Conservation (phyloP, 2,797 vertebrate species). For the Steatocranus sp. region DNA sequence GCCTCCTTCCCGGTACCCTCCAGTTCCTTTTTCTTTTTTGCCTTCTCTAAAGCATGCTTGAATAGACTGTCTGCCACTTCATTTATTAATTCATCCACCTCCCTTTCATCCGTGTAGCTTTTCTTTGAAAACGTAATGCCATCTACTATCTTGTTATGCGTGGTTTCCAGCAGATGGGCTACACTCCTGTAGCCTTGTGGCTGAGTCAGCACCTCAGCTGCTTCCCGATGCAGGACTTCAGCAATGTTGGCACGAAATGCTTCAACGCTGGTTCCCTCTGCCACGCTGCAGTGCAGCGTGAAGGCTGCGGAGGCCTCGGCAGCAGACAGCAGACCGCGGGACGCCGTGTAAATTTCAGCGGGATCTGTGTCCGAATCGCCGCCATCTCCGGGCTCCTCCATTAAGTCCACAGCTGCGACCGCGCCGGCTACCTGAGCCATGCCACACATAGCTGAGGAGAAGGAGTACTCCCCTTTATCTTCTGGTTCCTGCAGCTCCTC, state of each 20-base stretch:
- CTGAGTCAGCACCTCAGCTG: slow-evolving; percentile 79
- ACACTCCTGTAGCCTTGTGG: slow-evolving; percentile 79
- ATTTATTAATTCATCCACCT: slow-evolving; percentile 82
- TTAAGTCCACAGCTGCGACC: slow-evolving; percentile 84
- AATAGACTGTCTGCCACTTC: slow-evolving; percentile 86
- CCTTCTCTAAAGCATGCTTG: slow-evolving; percentile 85
- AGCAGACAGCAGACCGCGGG: slow-evolving; percentile 77
- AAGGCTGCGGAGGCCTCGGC: slow-evolving; percentile 80
- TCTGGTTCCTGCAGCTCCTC: slow-evolving; percentile 54
- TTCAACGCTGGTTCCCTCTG: slow-evolving; percentile 78
- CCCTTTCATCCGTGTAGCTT: slow-evolving; percentile 69
- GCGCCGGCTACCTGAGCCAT: slow-evolving; percentile 91
- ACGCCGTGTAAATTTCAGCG: slow-evolving; percentile 65
- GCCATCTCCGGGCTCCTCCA: slow-evolving; percentile 53
- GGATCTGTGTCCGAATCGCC: slow-evolving; percentile 58
- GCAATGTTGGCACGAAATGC: slow-evolving; percentile 84
- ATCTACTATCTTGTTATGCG: slow-evolving; percentile 83
- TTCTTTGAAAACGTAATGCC: slow-evolving; percentile 78
- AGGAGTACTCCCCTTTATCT: slow-evolving; percentile 74
- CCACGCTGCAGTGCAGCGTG: slow-evolving; percentile 78
- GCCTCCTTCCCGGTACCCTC: slow-evolving; percentile 63
- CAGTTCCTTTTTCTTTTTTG: slow-evolving; percentile 76
- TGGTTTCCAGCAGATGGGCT: slow-evolving; percentile 83
- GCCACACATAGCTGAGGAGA: slow-evolving; percentile 87
- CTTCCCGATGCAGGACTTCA: slow-evolving; percentile 84